Evolutionary conservation across 2,888 invertebrate genomes (phyloP).

Genomic region (Sminthurinus aureus): DNA sequence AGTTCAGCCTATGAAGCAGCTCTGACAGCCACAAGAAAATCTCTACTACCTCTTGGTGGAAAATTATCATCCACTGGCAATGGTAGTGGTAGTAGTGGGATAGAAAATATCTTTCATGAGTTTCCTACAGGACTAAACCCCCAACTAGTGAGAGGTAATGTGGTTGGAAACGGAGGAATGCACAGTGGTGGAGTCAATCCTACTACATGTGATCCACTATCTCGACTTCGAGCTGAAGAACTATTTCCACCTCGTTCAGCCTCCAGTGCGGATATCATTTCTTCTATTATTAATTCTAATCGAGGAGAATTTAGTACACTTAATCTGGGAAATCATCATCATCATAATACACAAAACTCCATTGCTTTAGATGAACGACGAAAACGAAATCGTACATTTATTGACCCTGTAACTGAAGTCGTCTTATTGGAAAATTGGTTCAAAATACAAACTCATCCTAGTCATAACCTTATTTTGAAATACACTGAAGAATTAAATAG

Average conservation of each 20-base stretch:
- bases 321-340: conserved; percentile 49
- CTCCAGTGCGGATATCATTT: conserved; percentile 58
- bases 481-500: conserved; percentile 97
- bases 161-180: conserved; percentile 28
- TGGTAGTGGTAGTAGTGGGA: conserved; percentile 33
- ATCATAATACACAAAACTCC: conserved; percentile 42
- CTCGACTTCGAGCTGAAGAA: conserved; percentile 51
- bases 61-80: conserved; percentile 46
- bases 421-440: conserved; percentile 95
- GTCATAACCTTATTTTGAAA: conserved; percentile 90
- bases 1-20: conserved; percentile 53
- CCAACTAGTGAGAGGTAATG: conserved; percentile 13
- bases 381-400: conserved; percentile 97
- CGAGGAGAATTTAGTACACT: conserved; percentile 54
- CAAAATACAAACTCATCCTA: conserved; percentile 96
- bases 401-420: conserved; percentile 98
- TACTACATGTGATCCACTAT: conserved; percentile 43
- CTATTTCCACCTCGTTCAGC: conserved; percentile 51
- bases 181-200: conserved; percentile 7
- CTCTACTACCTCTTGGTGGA: conserved; percentile 31
- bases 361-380: conserved; percentile 74
- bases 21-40: conserved; percentile 43
- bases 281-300: conserved; percentile 58
- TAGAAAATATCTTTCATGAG: conserved; percentile 55
- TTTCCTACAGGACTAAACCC: conserved; percentile 51